Base-by-base conservation (phyloP, 2,797 vertebrate genomes). In the Podarcis siculus region DNA sequence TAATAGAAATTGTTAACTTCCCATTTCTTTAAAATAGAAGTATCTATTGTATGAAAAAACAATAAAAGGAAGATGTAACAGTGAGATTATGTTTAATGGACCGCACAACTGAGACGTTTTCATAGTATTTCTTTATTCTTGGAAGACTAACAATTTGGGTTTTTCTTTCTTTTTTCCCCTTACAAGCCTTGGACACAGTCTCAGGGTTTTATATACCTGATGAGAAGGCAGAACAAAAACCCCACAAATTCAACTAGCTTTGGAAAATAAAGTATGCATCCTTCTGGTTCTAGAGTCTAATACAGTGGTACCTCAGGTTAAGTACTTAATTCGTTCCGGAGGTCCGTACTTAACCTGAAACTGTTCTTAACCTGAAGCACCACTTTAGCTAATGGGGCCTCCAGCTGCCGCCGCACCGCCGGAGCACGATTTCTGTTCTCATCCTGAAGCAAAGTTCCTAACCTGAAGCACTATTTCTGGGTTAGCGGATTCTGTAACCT, bases 21-120 rank as follows among this genome's bases (percentile, higher is more conserved):
- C 45, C 80, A 45, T 67, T 89, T 84, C 58, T 92, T 92, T 84
- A 90, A 92, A 93, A 89, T 30, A 93, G 88, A 85, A 87, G 3
- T 64, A 87, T 89, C 90, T 93, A 82, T 76, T 91, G 37, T 79
- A 91, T 1, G 35, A 75, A 84, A 90, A 91, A 93, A n/a, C 86
- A 87, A 85, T 39, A 80, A 80, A 8, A 55, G n/a, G 45, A 83
- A 45, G 76, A 69, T 71, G 83, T 86, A 91, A 92, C 42, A 87
- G 49, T 82, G 82, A 82, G 35, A 90, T 4, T 77, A 80, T 1
- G 3, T 89, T 95, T 91, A 94, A 94, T 58, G 85, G 90, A 88
- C 61, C 10, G 85, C 0, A 3, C 79, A 88, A 87, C 49, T 8
- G 7, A 79, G 80, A 89, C 85, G 21, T 89, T 91, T 86, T 82